Conservation (phyloP, 2,888 invertebrate genomes). For the Byasa hedistus region DNA sequence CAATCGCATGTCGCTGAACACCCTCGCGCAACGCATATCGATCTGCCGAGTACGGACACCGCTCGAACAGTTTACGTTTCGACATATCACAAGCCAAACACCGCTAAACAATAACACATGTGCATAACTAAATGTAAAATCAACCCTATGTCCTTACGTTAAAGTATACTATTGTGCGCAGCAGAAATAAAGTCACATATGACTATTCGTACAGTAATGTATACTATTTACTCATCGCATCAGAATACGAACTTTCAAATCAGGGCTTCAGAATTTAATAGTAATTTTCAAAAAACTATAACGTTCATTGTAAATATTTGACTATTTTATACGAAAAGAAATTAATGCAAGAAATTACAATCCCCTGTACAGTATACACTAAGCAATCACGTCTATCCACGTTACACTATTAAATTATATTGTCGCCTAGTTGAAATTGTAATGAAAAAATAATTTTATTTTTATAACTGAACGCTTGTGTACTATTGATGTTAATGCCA, state of each 20-base stretch:
- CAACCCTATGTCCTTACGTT: conserved; percentile 22
- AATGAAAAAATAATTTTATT: background rate
- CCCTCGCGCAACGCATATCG: conserved; percentile 78
- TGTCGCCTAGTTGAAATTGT: background rate
- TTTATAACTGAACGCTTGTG: background rate
- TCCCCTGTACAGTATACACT: background rate
- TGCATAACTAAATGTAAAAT: conserved; percentile 35
- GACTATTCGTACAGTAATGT: conserved; percentile 5
- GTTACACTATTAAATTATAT: background rate
- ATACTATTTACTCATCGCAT: conserved; percentile 2
- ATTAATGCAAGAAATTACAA: background rate
- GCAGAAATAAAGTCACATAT: conserved; percentile 38
- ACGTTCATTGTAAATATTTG: too few relatives aligned
- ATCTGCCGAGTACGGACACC: conserved; percentile 68
- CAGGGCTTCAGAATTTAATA: too few relatives aligned
- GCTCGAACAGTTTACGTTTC: conserved; percentile 77
- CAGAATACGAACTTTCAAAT: background rate
- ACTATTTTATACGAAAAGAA: background rate
- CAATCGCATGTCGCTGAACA: conserved; percentile 73
- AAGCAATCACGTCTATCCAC: background rate
- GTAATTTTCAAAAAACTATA: too few relatives aligned
- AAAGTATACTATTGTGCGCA: conserved; percentile 38
- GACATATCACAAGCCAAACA: conserved; percentile 79
- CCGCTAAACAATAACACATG: conserved; percentile 76
- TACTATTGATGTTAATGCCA: background rate